A percentile compares a stretch with the other conserved stretches of the same genome.
Evolutionary conservation across 30 jellyfish, hydroid and myxozoan species (phyloP).

Genomic region (Chrysaora quinquecirrha): DNA sequence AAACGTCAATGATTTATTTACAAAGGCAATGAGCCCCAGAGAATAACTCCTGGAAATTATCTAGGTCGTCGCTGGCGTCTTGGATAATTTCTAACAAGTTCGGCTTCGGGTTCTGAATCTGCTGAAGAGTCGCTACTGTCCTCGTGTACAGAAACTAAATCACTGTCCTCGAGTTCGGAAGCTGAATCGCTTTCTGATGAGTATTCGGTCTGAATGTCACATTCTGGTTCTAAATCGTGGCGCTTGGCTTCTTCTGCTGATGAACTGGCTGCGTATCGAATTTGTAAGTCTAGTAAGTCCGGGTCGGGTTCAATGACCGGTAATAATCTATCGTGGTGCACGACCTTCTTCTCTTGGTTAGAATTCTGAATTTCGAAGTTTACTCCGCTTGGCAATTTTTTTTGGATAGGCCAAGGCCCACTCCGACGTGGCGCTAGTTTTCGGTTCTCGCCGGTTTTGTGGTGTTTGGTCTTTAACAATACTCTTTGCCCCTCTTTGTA

Average conservation of each 20-base stretch:
- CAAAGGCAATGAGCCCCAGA: neutral
- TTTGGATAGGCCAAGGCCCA: neutral
- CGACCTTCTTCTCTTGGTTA: neutral
- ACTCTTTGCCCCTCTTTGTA: neutral
- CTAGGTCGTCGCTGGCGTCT: neutral
- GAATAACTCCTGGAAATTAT: neutral
- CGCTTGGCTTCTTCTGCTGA: too few relatives aligned
- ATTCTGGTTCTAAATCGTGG: too few relatives aligned
- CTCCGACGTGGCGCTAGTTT: constrained; percentile 1
- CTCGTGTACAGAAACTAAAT: neutral
- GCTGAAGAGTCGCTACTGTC: constrained; percentile 2
- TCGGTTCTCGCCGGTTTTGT: constrained; percentile 2
- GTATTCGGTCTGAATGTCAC: neutral
- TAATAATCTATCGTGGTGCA: too few relatives aligned
- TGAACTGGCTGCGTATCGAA: too few relatives aligned
- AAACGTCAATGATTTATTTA: neutral
- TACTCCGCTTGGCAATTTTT: neutral
- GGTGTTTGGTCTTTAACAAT: neutral
- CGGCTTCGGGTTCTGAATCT: neutral
- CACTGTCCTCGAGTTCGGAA: neutral
- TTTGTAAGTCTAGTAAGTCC: too few relatives aligned
- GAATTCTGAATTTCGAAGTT: neutral
- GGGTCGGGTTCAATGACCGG: too few relatives aligned
- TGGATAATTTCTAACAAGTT: neutral
- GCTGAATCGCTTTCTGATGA: constrained; percentile 1